Evolutionary conservation across 1,140 invertebrate genomes (phyloP), one percentile per base, ranked within the genome.

Genomic region (Drosophila ananassae): DNA sequence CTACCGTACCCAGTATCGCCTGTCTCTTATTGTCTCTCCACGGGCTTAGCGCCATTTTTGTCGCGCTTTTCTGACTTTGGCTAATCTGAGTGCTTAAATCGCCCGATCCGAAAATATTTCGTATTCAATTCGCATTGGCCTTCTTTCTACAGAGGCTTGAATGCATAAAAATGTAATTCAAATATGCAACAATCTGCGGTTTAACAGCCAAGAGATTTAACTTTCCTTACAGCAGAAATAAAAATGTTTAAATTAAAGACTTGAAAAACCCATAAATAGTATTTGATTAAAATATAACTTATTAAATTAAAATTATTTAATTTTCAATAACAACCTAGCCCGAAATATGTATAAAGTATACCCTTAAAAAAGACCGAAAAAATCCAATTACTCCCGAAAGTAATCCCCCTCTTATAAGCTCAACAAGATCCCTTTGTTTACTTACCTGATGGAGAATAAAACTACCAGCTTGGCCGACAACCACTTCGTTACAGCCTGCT

Each of bases 1-100:
- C 25, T 60, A 41, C 39, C 17, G 13, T 46, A 46, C 17, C n/a
- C 44, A 9, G 44, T 82, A 72, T 73, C 60, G 57, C 51, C 58
- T 58, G 58, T 44, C 56, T 68, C 66, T 66, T 73, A 81, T 73
- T 77, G 77, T 63, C 71, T 79, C 61, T 55, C 60, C 30, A 62
- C 57, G 52, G 61, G 55, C 72, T 89, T 79, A 89, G 83, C 83
- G 83, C 83, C 83, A 89, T 89, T 89, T 87, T 89, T 83, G 83
- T 89, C 79, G 84, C 82, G 83, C 75, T 87, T 68, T 68, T 56
- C 74, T 61, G 57, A 55, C 73, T 60, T 63, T 71, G 69, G 32
- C 73, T 87, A 87, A 87, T 89, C 82, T 83, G 48, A 21, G 8
- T 63, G 57, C 47, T 62, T 47, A 64, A 71, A 85, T 87, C 81